Evolutionary conservation across 2,113 vertebrate species (phyloP).

Genomic region (Gnathochromis pfefferi): DNA sequence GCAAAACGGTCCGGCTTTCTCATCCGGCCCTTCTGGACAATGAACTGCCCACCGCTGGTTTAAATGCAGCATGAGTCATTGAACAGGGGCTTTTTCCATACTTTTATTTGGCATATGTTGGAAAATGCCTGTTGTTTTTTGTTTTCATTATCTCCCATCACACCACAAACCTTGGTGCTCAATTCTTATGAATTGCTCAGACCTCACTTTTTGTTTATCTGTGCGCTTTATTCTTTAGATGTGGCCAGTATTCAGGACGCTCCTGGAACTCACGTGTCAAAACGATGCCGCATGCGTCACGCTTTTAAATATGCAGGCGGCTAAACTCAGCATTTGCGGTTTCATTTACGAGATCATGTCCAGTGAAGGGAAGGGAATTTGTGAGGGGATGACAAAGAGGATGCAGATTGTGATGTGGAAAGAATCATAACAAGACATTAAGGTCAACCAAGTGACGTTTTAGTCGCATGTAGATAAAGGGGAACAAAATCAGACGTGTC

Average conservation of each 20-base stretch:
- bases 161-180: not conserved
- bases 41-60: not conserved
- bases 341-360: not conserved
- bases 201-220: not conserved
- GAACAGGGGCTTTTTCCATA: not conserved
- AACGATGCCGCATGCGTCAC: accelerated
- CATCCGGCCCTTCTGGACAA: not conserved
- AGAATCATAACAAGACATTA: not conserved
- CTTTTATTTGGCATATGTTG: not conserved
- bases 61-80: not conserved
- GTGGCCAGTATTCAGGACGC: not conserved
- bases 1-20: accelerated
- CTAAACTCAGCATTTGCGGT: not conserved
- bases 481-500: not conserved
- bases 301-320: not conserved
- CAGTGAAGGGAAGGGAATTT: not conserved
- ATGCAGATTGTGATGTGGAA: not conserved
- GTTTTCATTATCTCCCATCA: not conserved
- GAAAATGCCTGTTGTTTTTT: not conserved
- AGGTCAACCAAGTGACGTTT: not conserved
- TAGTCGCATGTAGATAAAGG: not conserved
- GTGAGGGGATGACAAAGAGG: not conserved
- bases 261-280: not conserved
- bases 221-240: not conserved
- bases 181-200: not conserved